Conservation (phyloP, 2,888 invertebrate species). For the Chymomyza procnemis region DNA sequence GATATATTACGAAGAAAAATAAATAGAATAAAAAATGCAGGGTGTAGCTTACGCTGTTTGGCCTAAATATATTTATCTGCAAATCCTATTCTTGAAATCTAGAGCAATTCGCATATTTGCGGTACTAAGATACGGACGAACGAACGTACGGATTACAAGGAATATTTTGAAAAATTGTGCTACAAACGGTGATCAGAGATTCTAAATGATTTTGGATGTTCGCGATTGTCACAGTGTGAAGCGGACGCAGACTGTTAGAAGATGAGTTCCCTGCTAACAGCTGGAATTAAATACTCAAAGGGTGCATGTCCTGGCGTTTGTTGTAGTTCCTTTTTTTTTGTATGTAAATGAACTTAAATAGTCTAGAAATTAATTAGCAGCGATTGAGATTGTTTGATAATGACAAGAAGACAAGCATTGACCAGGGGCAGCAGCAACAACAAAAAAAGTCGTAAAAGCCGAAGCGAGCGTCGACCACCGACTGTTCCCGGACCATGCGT, state of each 20-base stretch:
- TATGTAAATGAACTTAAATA: constrained; percentile 72
- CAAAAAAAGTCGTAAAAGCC: neutral
- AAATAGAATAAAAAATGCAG: too few relatives aligned
- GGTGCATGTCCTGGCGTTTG: constrained; percentile 42
- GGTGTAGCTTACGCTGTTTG: too few relatives aligned
- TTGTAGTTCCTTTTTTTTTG: constrained; percentile 28
- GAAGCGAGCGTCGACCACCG: neutral
- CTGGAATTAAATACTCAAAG: constrained; percentile 23
- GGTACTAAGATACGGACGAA: too few relatives aligned
- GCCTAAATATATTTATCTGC: too few relatives aligned
- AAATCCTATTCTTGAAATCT: too few relatives aligned
- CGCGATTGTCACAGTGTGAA: too few relatives aligned
- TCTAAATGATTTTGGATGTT: too few relatives aligned
- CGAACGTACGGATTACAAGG: too few relatives aligned
- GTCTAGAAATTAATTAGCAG: constrained; percentile 73
- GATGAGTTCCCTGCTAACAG: constrained; percentile 19
- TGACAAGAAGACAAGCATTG: constrained; percentile 46
- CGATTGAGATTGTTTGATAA: constrained; percentile 70
- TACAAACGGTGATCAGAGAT: too few relatives aligned
- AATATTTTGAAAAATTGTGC: too few relatives aligned
- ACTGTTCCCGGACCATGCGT: constrained; percentile 1
- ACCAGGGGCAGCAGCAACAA: constrained; percentile 22
- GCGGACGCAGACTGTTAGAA: neutral
- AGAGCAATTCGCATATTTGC: too few relatives aligned
- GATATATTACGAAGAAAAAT: too few relatives aligned